Conservation (phyloP, 2,113 vertebrate species). For the Salvator merianae region DNA sequence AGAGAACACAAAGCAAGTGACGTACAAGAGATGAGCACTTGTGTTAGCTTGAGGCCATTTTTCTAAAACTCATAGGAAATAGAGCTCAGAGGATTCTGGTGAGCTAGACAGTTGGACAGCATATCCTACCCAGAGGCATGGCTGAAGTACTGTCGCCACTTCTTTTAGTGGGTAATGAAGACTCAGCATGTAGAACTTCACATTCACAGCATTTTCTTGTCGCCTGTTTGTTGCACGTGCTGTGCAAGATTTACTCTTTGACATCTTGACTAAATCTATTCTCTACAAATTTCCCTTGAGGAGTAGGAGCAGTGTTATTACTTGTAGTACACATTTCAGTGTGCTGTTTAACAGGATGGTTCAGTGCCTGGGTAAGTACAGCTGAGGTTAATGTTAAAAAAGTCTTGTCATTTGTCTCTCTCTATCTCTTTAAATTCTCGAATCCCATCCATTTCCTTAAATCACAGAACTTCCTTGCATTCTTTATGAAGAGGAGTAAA, state of each 20-base stretch:
- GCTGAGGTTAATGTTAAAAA: constrained; percentile 69
- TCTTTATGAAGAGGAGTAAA: constrained; percentile 59
- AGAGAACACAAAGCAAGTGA: constrained; percentile 17
- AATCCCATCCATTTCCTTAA: constrained; percentile 49
- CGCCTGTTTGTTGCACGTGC: constrained; percentile 70
- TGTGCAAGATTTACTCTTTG: constrained; percentile 72
- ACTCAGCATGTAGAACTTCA: constrained; percentile 57
- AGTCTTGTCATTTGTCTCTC: constrained; percentile 50
- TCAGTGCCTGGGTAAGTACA: constrained; percentile 81
- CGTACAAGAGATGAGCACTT: constrained; percentile 40
- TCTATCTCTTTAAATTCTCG: constrained; percentile 36
- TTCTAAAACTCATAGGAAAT: constrained; percentile 25
- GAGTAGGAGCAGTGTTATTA: constrained; percentile 77
- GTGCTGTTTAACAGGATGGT: constrained; percentile 79
- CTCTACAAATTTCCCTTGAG: constrained; percentile 80
- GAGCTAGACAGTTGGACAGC: constrained; percentile 49
- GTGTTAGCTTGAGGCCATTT: constrained; percentile 22
- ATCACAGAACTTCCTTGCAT: constrained; percentile 58
- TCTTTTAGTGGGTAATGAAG: constrained; percentile 54
- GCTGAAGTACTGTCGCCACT: neutral
- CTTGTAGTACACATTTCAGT: constrained; percentile 78
- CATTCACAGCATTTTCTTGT: constrained; percentile 60
- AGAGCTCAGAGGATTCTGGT: constrained; percentile 35
- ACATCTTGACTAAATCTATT: constrained; percentile 79
- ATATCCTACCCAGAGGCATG: constrained; percentile 39